Conservation (phyloP, 2,888 invertebrate genomes). For the Osedax frankpressi region DNA sequence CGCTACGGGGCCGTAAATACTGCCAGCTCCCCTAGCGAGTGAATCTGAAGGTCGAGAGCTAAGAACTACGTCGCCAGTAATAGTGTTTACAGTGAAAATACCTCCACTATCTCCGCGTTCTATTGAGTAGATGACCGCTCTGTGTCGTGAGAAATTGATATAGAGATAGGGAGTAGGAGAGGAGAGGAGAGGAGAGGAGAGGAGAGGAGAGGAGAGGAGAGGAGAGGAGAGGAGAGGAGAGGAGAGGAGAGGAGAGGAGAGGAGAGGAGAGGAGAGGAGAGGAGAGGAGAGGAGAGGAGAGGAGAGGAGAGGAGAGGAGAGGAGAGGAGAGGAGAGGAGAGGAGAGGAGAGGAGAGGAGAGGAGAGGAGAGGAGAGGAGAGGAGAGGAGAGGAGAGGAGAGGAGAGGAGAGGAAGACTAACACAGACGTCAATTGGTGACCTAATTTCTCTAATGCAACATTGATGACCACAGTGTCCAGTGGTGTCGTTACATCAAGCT, state of each 20-base stretch:
- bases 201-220: not conserved
- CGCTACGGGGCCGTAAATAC: not conserved
- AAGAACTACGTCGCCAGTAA: not conserved
- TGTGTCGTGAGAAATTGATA: not conserved
- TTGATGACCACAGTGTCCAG: too few relatives aligned
- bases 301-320: constrained; percentile 11
- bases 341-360: constrained; percentile 20
- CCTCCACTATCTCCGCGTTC: not conserved
- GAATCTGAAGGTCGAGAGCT: too few relatives aligned
- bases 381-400: constrained; percentile 19
- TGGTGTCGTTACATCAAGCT: too few relatives aligned
- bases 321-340: constrained; percentile 14
- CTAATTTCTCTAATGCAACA: too few relatives aligned
- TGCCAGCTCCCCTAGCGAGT: too few relatives aligned
- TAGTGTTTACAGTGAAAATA: not conserved
- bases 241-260: constrained; percentile 13
- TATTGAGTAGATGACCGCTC: not conserved
- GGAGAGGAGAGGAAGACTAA: constrained; percentile 3
- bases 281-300: constrained; percentile 11
- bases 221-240: not conserved
- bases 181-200: not conserved
- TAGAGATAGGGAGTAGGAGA: not conserved
- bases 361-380: constrained; percentile 20
- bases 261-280: constrained; percentile 10
- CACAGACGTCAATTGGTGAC: too few relatives aligned